Evolutionary conservation across 2,797 vertebrate genomes (phyloP), one percentile per base, ranked within the genome.

Genomic region (Acrocephalus scirpaceus): DNA sequence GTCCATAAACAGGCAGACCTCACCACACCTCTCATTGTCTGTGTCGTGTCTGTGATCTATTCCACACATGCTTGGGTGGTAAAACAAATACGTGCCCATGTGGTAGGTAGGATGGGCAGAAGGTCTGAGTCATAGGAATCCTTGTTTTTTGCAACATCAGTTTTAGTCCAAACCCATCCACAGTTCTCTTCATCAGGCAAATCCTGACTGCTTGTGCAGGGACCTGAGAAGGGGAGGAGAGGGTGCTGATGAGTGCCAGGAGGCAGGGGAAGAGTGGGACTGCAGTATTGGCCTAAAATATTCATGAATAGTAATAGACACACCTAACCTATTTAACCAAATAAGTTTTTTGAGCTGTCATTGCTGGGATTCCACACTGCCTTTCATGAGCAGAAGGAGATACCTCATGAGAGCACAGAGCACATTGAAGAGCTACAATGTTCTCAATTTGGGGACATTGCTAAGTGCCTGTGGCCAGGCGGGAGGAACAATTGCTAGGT

Each of bases 361-460:
- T 42, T 61, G 29, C 42, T 74, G 57, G 29, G 32, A 21, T 4
- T 22, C 16, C 51, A 3, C 23, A 42, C 14, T 61, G n/a, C 22
- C 20, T 77, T 79, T 36, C 36, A 16, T 3, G 4, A 36, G 0
- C 6, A 83, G 30, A 57, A 88, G 23, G 6, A 78, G 12, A 36
- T 0, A 0, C 8, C 19, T 70, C 40, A 5, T 0, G 1, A 7
- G 17, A 71, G 29, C 18, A 27, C 2, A 19, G 74, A 53, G 9
- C 11, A 50, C 36, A 38, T 18, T 60, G 54, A 23, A 61, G 47
- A n/a, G 3, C 34, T 67, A 25, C 2, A 10, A 17, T 6, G 1
- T 36, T 72, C 36, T 74, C n/a, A 16, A 0, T 44, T 4, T 72
- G 42, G 10, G 6, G 16, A 40, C 42, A 61, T 72, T 12, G 14